Evolutionary conservation across 2,113 vertebrate species (phyloP).

Genomic region (Collichthys lucidus): DNA sequence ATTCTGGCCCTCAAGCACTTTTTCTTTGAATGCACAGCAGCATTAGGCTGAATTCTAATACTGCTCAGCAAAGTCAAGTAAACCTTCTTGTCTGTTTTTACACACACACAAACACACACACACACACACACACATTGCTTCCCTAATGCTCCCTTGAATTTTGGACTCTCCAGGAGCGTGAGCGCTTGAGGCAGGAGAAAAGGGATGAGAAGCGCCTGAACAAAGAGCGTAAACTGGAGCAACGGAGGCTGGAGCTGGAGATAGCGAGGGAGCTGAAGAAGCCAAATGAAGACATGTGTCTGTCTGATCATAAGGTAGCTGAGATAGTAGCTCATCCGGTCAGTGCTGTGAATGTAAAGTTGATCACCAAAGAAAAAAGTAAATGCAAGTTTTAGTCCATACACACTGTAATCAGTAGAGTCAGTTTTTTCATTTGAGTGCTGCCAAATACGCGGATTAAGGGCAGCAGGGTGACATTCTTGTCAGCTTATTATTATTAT

Average conservation of each 20-base stretch:
- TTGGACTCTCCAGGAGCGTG: conserved; percentile 89
- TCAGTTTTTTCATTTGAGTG: background rate
- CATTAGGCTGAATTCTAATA: conserved; percentile 79
- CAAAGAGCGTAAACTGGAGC: conserved; percentile 97
- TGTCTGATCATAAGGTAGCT: conserved; percentile 96
- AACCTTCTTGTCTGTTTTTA: conserved; percentile 65
- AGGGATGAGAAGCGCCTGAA: conserved; percentile 97
- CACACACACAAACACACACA: conserved; percentile 29
- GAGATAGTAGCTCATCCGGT: background rate
- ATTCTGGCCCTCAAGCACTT: conserved; percentile 78
- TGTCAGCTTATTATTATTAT: background rate
- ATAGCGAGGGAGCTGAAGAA: conserved; percentile 98
- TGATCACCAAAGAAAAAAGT: background rate
- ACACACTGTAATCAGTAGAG: background rate
- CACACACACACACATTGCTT: conserved; percentile 45
- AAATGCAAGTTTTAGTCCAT: background rate
- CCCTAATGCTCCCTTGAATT: conserved; percentile 70
- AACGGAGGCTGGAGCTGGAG: conserved; percentile 94
- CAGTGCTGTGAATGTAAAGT: background rate
- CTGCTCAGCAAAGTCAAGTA: conserved; percentile 77
- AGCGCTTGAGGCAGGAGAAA: conserved; percentile 97
- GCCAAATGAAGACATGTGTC: conserved; percentile 99
- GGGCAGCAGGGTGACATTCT: background rate
- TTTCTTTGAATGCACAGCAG: conserved; percentile 77
- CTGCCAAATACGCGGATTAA: background rate